Conservation (phyloP, 1,140 invertebrate genomes). For the Neodiprion lecontei region DNA sequence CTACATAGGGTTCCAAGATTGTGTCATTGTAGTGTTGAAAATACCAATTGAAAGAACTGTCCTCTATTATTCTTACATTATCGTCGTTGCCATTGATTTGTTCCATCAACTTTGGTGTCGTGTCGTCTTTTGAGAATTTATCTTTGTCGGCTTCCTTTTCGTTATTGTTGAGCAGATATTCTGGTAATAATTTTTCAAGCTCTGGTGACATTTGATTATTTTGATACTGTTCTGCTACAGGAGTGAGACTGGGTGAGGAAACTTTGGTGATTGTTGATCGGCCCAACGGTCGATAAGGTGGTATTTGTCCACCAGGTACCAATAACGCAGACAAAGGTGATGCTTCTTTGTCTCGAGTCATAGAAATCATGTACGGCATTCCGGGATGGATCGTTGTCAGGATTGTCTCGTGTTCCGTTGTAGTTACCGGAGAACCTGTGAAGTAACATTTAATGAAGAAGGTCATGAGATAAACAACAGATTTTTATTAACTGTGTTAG, state of each 20-base stretch:
- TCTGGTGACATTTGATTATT: slow-evolving; percentile 30
- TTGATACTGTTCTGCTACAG: slow-evolving; percentile 36
- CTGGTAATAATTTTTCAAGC: slow-evolving; percentile 31
- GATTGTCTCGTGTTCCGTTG: neutral
- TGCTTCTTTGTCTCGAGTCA: slow-evolving; percentile 42
- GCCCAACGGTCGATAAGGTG: slow-evolving; percentile 51
- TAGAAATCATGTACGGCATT: slow-evolving; percentile 25
- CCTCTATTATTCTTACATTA: slow-evolving; percentile 30
- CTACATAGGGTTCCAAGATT: slow-evolving; percentile 71
- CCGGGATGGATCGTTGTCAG: neutral
- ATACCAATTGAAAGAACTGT: slow-evolving; percentile 75
- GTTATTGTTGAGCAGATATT: slow-evolving; percentile 25
- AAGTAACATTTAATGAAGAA: slow-evolving; percentile 14
- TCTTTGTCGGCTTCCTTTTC: slow-evolving; percentile 23
- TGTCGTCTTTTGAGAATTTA: slow-evolving; percentile 56
- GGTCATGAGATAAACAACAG: too few relatives aligned
- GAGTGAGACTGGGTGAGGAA: slow-evolving; percentile 56
- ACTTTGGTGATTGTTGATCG: slow-evolving; percentile 71
- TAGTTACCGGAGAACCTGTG: slow-evolving; percentile 8
- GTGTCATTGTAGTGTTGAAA: slow-evolving; percentile 80
- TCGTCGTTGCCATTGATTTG: slow-evolving; percentile 40
- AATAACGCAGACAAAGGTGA: slow-evolving; percentile 64
- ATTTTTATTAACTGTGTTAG: neutral
- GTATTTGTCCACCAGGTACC: slow-evolving; percentile 66
- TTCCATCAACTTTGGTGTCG: slow-evolving; percentile 41